Evolutionary conservation across 2,113 vertebrate genomes (phyloP).

Genomic region (Tangachromis dhanisi): DNA sequence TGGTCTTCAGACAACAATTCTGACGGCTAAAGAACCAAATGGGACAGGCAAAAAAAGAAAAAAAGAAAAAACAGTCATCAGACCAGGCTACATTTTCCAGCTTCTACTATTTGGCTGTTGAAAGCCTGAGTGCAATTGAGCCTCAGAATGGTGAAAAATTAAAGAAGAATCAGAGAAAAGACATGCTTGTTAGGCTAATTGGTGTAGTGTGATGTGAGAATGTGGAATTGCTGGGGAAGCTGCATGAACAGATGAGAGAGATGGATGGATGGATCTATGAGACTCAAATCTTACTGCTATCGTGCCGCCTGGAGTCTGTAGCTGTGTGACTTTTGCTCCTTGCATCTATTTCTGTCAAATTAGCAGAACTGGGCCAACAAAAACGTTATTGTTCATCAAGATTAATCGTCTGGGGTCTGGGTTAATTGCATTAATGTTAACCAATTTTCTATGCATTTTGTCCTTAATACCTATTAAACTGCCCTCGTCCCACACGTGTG

Average conservation of each 20-base stretch:
- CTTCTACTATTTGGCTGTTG: neutral
- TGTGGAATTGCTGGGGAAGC: neutral
- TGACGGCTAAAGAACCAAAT: neutral
- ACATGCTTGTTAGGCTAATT: neutral
- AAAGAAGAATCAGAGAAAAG: neutral
- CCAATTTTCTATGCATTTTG: neutral
- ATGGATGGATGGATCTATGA: neutral
- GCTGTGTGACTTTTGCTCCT: neutral
- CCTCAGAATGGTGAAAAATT: neutral
- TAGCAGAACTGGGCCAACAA: neutral
- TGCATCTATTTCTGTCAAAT: neutral
- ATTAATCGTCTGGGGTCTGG: neutral
- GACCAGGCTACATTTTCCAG: no score
- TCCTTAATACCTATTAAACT: neutral
- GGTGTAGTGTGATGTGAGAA: neutral
- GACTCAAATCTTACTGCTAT: neutral
- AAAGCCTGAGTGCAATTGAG: neutral
- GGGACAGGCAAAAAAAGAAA: neutral
- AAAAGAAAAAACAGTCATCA: neutral
- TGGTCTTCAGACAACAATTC: neutral
- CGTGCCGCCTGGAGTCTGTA: neutral
- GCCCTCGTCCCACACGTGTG: neutral
- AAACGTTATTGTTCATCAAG: neutral
- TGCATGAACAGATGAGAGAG: neutral
- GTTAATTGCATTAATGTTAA: neutral